Evolutionary conservation across 2,797 vertebrate genomes (phyloP).

Genomic region (Myiotriccus ornatus): DNA sequence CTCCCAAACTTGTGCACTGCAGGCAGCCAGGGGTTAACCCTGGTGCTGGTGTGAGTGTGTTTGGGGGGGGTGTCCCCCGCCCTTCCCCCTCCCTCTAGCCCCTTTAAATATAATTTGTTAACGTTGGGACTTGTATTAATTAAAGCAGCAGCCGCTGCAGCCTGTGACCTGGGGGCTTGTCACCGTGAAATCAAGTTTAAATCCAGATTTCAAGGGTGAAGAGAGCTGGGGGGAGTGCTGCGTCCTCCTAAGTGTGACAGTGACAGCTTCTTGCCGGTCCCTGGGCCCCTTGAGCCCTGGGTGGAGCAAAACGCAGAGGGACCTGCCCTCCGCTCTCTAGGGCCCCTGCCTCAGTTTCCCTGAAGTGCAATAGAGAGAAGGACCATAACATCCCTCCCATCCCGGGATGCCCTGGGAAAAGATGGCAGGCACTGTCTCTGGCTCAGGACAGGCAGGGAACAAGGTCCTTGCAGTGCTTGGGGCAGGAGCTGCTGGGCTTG

Average conservation of each 20-base stretch:
- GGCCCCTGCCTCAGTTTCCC: conserved; percentile 28
- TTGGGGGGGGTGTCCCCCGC: background rate
- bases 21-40: conserved; percentile 54
- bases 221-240: background rate
- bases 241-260: conserved; percentile 47
- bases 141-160: conserved; percentile 70
- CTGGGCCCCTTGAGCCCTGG: background rate
- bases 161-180: conserved; percentile 71
- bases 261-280: conserved; percentile 24
- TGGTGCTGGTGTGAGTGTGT: background rate
- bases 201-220: conserved; percentile 57
- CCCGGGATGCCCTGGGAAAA: background rate
- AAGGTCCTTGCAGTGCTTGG: background rate
- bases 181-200: conserved; percentile 72
- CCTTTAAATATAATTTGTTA: conserved; percentile 67
- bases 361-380: background rate
- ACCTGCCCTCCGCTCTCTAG: background rate
- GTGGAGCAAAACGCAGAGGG: conserved; percentile 5
- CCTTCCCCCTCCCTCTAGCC: conserved; percentile 26
- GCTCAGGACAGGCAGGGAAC: background rate
- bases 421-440: background rate
- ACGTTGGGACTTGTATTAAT: conserved; percentile 68
- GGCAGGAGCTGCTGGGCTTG: background rate
- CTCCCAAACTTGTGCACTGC: background rate
- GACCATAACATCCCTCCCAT: rapidly evolving